A percentile compares a stretch with the other conserved stretches of the same genome.
These are phyloP conservation scores for Jaculus jaculus DNA, from an alignment of 2,113 vertebrate species.

Conservation along the genomic window DNA sequence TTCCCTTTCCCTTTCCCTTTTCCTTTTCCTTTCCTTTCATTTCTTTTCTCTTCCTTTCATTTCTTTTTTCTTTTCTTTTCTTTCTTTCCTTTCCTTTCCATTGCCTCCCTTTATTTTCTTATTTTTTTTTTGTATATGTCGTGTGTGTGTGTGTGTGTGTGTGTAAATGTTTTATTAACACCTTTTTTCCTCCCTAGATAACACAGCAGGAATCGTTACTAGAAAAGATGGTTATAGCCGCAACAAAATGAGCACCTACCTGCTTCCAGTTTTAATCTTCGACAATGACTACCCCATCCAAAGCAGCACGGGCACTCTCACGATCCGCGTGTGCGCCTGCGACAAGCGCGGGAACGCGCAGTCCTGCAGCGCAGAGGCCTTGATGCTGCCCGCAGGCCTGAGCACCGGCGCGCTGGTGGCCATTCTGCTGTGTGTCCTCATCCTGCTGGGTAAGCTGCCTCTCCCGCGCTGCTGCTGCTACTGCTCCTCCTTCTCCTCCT, in stretches of 20 bases:
- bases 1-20: no score
- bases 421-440: constrained; percentile 87
- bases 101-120: no score
- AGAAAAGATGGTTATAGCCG: constrained; percentile 87
- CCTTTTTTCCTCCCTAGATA: constrained; percentile 77
- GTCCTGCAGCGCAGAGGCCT: constrained; percentile 85
- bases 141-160: no score
- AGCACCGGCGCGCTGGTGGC: constrained; percentile 87
- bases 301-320: constrained; percentile 87
- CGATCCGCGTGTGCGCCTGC: constrained; percentile 86
- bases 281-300: constrained; percentile 89
- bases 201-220: constrained; percentile 89
- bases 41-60: no score
- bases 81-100: no score
- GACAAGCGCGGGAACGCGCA: constrained; percentile 86
- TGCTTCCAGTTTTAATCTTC: constrained; percentile 87
- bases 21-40: no score
- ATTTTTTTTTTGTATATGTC: no score
- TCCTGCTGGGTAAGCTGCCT: constrained; percentile 81
- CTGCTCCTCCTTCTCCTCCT: rapidly evolving
- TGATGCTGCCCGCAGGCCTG: constrained; percentile 85
- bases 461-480: no score
- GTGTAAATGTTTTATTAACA: no score
- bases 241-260: constrained; percentile 84
- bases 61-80: no score